A percentile compares a stretch with the other conserved stretches of the same genome.
These are phyloP conservation scores for Drosophila sechellia DNA, from an alignment of 1,140 invertebrate genomes.

Conservation along the genomic window DNA sequence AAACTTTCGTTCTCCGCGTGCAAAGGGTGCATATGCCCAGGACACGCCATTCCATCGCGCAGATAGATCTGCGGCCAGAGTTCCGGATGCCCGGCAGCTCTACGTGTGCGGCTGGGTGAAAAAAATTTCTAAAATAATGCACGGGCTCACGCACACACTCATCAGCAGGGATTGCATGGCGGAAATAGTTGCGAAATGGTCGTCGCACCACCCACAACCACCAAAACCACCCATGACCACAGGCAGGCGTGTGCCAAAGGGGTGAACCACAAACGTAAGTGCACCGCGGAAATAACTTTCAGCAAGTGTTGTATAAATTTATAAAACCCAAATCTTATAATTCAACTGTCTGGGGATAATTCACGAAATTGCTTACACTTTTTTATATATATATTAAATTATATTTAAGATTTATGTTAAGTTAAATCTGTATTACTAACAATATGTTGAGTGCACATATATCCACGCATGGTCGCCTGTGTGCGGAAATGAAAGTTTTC, in stretches of 20 bases:
- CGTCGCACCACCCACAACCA: too few relatives aligned
- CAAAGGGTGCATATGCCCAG: constrained; percentile 2
- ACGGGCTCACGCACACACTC: constrained; percentile 23
- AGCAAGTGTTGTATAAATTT: neutral
- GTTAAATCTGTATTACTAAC: too few relatives aligned
- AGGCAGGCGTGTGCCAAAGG: constrained; percentile 7
- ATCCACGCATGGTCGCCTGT: constrained; percentile 4
- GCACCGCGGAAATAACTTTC: neutral
- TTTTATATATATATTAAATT: neutral
- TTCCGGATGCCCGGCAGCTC: constrained; percentile 21
- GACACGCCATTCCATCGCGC: constrained; percentile 17
- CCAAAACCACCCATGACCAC: constrained; percentile 3
- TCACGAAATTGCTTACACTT: too few relatives aligned
- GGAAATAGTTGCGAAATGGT: constrained; percentile 36
- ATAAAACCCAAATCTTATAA: too few relatives aligned
- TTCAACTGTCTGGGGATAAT: too few relatives aligned
- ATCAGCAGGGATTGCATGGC: constrained; percentile 13
- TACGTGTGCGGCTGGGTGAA: constrained; percentile 11
- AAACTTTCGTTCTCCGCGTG: constrained; percentile 20
- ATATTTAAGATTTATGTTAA: neutral
- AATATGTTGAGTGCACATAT: constrained; percentile 1
- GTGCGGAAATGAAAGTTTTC: constrained; percentile 49
- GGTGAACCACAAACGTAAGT: neutral
- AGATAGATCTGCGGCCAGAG: constrained; percentile 15
- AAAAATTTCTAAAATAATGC: constrained; percentile 37